A percentile compares a stretch with the other conserved stretches of the same genome.
phyloP scores from a whole-genome alignment of 2,888 invertebrate genomes.

The Octonoba sinensis region DNA sequence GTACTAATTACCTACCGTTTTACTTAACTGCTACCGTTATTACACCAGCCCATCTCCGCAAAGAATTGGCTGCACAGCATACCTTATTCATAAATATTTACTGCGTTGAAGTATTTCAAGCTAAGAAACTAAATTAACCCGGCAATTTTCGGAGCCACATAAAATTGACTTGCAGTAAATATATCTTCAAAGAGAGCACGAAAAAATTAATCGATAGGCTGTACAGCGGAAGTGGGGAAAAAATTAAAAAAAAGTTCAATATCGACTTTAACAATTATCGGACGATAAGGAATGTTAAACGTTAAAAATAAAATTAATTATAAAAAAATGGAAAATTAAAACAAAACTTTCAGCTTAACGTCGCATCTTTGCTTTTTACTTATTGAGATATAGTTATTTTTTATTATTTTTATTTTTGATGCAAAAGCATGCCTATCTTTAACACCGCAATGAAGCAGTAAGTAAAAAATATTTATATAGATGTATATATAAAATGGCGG shows the following conservation, averaged over 20 bases:
- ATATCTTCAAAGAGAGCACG: slow-evolving; percentile 33
- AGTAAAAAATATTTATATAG: slow-evolving; percentile 33
- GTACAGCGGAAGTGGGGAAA: slow-evolving; percentile 17
- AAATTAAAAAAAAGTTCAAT: slow-evolving; percentile 44
- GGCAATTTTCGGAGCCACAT: slow-evolving; percentile 30
- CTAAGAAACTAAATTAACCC: slow-evolving; percentile 59
- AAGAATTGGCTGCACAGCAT: too few species aligned
- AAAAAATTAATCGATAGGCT: slow-evolving; percentile 41
- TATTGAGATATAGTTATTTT: slow-evolving; percentile 63
- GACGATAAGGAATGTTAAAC: slow-evolving; percentile 63
- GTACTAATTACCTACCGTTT: too few species aligned
- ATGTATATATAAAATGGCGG: slow-evolving; percentile 15
- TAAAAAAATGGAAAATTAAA: slow-evolving; percentile 55
- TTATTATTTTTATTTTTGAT: slow-evolving; percentile 33
- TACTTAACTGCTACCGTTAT: too few species aligned
- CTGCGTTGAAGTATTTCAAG: slow-evolving; percentile 9
- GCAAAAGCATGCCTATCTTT: slow-evolving; percentile 54
- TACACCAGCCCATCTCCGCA: too few species aligned
- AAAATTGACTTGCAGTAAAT: slow-evolving; percentile 54
- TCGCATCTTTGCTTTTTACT: slow-evolving; percentile 64
- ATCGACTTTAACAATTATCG: slow-evolving; percentile 64
- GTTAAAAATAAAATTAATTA: slow-evolving; percentile 63
- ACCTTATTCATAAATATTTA: slow-evolving; percentile 7
- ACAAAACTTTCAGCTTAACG: slow-evolving; percentile 54
- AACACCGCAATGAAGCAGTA: slow-evolving; percentile 59